Base-by-base conservation (phyloP, 2,113 vertebrate genomes). In the Pagrus major region DNA sequence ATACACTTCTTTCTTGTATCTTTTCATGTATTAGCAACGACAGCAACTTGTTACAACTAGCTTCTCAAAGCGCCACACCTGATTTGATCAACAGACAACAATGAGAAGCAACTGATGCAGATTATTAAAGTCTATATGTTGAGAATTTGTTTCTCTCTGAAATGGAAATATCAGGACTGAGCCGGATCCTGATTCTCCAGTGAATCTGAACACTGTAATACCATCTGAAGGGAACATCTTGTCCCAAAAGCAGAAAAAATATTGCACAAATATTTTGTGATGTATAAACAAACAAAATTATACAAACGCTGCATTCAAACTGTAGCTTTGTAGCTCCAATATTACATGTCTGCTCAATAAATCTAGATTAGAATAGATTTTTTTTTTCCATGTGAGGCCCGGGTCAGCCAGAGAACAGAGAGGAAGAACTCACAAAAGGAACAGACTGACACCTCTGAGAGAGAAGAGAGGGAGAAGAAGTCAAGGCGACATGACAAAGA, bases 401-500 rank as follows among this genome's bases (percentile, higher is more conserved):
- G 25, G 29, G 56, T 76, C 81, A 76, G 27, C 29, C 11, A 10
- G n/a, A 49, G 29, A 80, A 58, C 12, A 37, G 3, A 33, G 9
- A 9, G 20, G 20, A 16, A 63, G 31, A 58, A 76, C 51, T 58
- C 56, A 20, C 23, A 76, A 0, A 1, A 51, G 39, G 39, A 60
- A 55, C 41, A 58, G 55, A 66, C 15, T 55, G 66, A 85, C 25
- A 35, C 27, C 59, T 11, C 41, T 25, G 47, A 63, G 55, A 76
- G 21, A 68, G n/a, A 56, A 49, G 10, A 51, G n/a, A 70, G 46
- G n/a, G n/a, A n/a, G n/a, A 31, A 60, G 39, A 58, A 54, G 44
- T 51, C 65, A 54, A 33, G 64, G 56, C 5, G 39, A 44, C 64
- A 56, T 1, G 14, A 47, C 49, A 33, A 33, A 72, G 65, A 70